phyloP scores from a whole-genome alignment of 2,113 vertebrate species.

The Ceyx cyanopectus region DNA sequence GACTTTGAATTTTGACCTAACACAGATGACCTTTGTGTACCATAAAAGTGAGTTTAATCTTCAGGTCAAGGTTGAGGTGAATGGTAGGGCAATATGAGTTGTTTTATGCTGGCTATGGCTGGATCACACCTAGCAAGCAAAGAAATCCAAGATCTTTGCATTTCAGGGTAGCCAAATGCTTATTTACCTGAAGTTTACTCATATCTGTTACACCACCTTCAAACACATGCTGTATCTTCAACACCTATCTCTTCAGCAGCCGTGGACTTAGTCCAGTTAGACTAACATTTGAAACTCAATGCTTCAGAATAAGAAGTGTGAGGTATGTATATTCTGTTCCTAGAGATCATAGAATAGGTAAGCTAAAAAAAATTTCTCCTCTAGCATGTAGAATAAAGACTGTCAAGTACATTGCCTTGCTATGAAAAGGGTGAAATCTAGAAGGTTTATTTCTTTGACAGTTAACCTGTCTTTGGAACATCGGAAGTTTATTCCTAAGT shows the following conservation, averaged over 20 bases:
- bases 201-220: neutral
- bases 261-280: neutral
- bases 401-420: constrained; percentile 28
- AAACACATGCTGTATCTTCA: neutral
- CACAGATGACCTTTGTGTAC: constrained; percentile 80
- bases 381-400: neutral
- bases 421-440: constrained; percentile 44
- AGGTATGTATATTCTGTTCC: constrained; percentile 24
- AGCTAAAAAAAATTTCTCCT: constrained; percentile 65
- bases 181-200: constrained; percentile 53
- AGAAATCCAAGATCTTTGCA: constrained; percentile 30
- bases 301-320: neutral
- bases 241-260: constrained; percentile 23
- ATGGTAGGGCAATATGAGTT: constrained; percentile 42
- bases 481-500: constrained; percentile 56
- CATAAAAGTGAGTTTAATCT: constrained; percentile 86
- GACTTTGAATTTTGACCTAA: constrained; percentile 85
- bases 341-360: constrained; percentile 44
- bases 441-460: constrained; percentile 58
- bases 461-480: constrained; percentile 48
- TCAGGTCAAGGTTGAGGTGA: constrained; percentile 82
- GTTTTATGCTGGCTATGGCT: constrained; percentile 40
- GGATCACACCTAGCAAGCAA: constrained; percentile 51
- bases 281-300: constrained; percentile 5
- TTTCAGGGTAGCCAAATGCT: constrained; percentile 45